Conservation (phyloP, 2,888 invertebrate genomes). For the Arge pagana region DNA sequence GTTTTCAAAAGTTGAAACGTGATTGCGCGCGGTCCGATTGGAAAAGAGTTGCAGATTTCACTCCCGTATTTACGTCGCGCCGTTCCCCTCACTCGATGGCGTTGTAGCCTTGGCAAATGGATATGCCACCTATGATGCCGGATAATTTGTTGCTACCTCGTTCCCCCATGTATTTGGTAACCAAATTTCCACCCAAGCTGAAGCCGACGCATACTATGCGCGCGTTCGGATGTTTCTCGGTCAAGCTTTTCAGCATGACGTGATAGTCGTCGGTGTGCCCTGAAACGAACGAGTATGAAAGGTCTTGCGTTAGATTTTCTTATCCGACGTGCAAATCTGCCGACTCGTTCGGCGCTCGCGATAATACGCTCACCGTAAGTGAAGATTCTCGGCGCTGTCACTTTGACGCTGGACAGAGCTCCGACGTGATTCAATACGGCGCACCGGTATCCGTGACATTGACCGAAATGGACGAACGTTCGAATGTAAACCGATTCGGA, state of each 20-base stretch:
- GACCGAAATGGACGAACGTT: slow-evolving; percentile 90
- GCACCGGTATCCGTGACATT: slow-evolving; percentile 88
- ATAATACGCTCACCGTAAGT: slow-evolving; percentile 78
- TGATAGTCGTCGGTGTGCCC: slow-evolving; percentile 89
- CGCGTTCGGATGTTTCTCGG: slow-evolving; percentile 74
- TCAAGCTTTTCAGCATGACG: slow-evolving; percentile 78
- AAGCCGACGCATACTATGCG: slow-evolving; percentile 87
- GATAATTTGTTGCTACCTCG: slow-evolving; percentile 64
- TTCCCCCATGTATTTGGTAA: slow-evolving; percentile 92
- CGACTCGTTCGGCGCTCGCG: neutral
- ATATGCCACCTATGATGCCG: slow-evolving; percentile 85
- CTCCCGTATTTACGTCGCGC: no score
- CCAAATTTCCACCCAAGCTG: slow-evolving; percentile 90
- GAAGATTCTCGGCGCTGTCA: slow-evolving; percentile 88
- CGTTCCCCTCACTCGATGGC: slow-evolving; percentile 83
- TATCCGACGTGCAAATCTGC: neutral
- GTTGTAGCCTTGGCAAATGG: slow-evolving; percentile 94
- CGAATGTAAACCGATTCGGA: slow-evolving; percentile 94
- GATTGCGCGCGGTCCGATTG: no score
- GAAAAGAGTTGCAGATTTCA: no score
- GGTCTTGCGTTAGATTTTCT: neutral
- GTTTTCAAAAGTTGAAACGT: no score
- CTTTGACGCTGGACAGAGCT: slow-evolving; percentile 80
- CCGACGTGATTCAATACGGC: slow-evolving; percentile 95
- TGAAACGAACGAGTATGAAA: slow-evolving; percentile 50